A percentile compares a stretch with the other conserved stretches of the same genome.
Conservation (phyloP, 2,888 invertebrate genomes). For the Perizoma affinitatum region DNA sequence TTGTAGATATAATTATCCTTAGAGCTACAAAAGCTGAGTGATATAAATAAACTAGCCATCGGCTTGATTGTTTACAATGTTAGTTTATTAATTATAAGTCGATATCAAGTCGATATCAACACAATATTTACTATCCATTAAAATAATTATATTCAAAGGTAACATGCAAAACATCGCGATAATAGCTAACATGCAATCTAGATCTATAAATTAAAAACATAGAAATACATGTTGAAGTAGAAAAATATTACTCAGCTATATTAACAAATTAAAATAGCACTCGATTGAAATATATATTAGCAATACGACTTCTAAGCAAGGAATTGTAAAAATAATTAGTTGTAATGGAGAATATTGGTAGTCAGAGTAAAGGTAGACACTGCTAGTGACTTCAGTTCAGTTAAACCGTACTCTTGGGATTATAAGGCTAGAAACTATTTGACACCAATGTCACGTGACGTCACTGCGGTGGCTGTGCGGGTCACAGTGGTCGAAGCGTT, state of each 20-base stretch:
- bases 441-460: conserved; percentile 73
- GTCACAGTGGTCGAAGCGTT: conserved; percentile 65
- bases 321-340: conserved; percentile 10
- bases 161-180: conserved; percentile 13
- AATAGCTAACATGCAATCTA: conserved; percentile 15
- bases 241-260: conserved; percentile 18
- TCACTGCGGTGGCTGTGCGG: conserved; percentile 68
- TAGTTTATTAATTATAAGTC: conserved; percentile 6
- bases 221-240: conserved; percentile 3
- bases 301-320: conserved; percentile 4
- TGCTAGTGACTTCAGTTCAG: conserved; percentile 28
- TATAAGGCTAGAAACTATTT: conserved; percentile 52
- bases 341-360: background rate
- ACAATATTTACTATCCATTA: conserved; percentile 17
- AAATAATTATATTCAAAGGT: conserved; percentile 18
- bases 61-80: conserved; percentile 4
- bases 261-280: conserved; percentile 24
- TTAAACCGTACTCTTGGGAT: conserved; percentile 21
- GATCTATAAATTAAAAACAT: background rate
- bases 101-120: conserved; percentile 5
- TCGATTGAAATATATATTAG: conserved; percentile 8
- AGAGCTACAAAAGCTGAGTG: conserved; percentile 26
- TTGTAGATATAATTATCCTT: conserved; percentile 31
- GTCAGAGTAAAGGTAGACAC: conserved; percentile 9
- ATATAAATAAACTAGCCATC: conserved; percentile 20